phyloP scores from a whole-genome alignment of 2,797 vertebrate species.

The Alauda arvensis region DNA sequence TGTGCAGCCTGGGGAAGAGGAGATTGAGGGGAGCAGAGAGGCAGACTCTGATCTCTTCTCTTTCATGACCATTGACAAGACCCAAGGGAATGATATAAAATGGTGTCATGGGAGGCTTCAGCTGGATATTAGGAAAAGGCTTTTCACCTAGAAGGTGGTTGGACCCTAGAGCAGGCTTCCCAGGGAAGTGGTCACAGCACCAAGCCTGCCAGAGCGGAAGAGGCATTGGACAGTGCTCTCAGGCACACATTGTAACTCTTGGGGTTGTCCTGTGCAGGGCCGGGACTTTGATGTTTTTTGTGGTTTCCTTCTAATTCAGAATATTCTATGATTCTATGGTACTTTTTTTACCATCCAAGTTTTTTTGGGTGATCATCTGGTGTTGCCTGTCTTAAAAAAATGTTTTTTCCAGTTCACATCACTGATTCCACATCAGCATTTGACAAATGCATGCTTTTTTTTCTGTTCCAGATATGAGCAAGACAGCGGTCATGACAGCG shows the following conservation, averaged over 20 bases:
- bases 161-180: neutral
- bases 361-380: accelerated
- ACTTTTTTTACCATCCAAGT: neutral
- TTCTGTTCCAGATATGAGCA: constrained; percentile 86
- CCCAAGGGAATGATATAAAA: neutral
- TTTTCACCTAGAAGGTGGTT: neutral
- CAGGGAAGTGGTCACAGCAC: neutral
- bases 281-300: neutral
- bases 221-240: neutral
- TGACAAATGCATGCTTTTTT: neutral
- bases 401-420: neutral
- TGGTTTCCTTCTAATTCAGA: neutral
- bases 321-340: neutral
- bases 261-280: neutral
- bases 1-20: neutral
- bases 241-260: neutral
- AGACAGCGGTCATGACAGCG: constrained; percentile 96
- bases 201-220: neutral
- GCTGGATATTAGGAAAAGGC: neutral
- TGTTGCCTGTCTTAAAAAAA: neutral
- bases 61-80: neutral
- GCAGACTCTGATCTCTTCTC: neutral
- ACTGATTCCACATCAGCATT: neutral
- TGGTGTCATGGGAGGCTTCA: neutral
- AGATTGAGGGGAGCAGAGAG: neutral